Percentiles rank a stretch among this genome's conserved stretches.
These are phyloP conservation scores for Halcyon malimbica DNA, from an alignment of 2,113 vertebrate species.

Conservation along the genomic window DNA sequence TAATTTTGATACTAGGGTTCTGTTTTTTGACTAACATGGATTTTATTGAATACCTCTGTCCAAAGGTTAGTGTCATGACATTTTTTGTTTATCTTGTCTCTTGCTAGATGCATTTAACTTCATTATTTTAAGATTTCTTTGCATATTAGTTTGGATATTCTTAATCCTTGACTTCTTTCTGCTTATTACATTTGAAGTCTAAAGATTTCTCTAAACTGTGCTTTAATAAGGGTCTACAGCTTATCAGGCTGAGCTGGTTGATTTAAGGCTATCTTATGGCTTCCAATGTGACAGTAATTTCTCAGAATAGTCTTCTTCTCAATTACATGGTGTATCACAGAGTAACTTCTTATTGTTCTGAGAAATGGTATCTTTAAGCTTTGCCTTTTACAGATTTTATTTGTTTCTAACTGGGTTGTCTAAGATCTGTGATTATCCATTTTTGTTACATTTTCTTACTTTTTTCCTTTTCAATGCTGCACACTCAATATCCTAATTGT, in stretches of 20 bases:
- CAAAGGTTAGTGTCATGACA: not conserved
- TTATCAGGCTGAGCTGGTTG: not conserved
- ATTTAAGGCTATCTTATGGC: not conserved
- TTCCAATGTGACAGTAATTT: not conserved
- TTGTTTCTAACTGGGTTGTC: not conserved
- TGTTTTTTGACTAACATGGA: not conserved
- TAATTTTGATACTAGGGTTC: not conserved
- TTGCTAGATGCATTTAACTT: not conserved
- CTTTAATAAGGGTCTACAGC: not conserved
- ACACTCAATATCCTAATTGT: not conserved
- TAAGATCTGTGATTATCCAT: not conserved
- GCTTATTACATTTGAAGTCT: not conserved
- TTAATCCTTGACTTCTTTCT: conserved; percentile 17
- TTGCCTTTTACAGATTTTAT: not conserved
- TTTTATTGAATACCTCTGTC: not conserved
- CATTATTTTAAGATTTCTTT: not conserved
- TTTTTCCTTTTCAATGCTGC: not conserved
- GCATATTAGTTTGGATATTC: not conserved
- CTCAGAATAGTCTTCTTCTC: not conserved
- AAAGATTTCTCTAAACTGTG: not conserved
- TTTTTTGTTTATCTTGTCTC: not conserved
- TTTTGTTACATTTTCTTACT: not conserved
- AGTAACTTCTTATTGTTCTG: not conserved
- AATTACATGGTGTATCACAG: not conserved
- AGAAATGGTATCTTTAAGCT: not conserved